Evolutionary conservation across 1,140 invertebrate species (phyloP).

Genomic region (Heliconius hewitsoni): DNA sequence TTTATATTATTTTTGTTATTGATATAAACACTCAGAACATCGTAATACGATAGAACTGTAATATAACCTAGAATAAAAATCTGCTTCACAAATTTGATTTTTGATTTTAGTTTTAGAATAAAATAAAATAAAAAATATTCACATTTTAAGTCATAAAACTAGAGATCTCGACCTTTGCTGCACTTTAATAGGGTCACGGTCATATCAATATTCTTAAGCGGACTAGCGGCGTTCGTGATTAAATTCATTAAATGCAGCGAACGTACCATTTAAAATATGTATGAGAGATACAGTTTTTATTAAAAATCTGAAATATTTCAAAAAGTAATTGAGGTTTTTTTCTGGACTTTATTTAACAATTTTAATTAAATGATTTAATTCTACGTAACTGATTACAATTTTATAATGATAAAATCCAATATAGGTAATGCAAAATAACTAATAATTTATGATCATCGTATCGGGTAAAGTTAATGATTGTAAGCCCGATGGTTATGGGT

Average conservation of each 20-base stretch:
- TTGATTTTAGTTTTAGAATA: background rate
- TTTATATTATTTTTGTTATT: too few relatives aligned
- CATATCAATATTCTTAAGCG: slow-evolving; percentile 9
- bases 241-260: slow-evolving; percentile 6
- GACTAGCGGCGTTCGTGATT: slow-evolving; percentile 6
- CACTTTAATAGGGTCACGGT: slow-evolving; percentile 9
- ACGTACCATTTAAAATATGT: slow-evolving; percentile 5
- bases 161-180: slow-evolving; percentile 9
- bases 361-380: background rate
- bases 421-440: too few relatives aligned
- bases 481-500: too few relatives aligned
- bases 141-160: background rate
- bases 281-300: background rate
- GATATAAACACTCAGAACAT: too few relatives aligned
- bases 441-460: too few relatives aligned
- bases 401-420: too few relatives aligned
- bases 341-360: background rate
- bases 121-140: background rate
- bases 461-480: too few relatives aligned
- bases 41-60: too few relatives aligned
- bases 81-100: too few relatives aligned
- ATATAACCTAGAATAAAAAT: background rate
- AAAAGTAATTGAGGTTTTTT: background rate
- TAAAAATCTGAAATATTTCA: background rate
- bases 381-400: background rate